phyloP scores from a whole-genome alignment of 2,797 vertebrate species.

The Tinamus major region DNA sequence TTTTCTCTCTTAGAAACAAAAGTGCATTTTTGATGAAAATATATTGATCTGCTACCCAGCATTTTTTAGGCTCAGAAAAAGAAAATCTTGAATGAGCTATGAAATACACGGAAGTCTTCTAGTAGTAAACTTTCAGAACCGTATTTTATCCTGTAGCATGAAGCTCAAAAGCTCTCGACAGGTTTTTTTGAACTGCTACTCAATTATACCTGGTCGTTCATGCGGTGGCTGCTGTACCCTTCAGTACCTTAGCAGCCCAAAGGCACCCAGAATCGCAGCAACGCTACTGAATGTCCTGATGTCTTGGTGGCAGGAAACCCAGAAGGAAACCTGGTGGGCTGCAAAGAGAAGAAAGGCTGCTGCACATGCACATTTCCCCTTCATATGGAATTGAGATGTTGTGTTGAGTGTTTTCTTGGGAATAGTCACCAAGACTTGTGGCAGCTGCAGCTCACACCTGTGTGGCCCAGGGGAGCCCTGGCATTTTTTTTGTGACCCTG shows the following conservation, averaged over 20 bases:
- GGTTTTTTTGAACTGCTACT: neutral
- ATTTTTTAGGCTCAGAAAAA: neutral
- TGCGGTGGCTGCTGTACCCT: neutral
- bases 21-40: neutral
- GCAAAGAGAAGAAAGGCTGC: neutral
- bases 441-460: neutral
- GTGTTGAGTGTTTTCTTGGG: neutral
- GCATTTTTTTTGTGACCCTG: fast-evolving
- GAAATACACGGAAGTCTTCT: neutral
- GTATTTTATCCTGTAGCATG: neutral
- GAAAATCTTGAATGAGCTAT: neutral
- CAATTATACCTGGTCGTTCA: neutral
- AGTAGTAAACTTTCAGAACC: neutral
- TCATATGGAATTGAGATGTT: neutral
- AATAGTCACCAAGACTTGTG: neutral
- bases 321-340: too few relatives aligned
- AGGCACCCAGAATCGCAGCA: neutral
- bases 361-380: neutral
- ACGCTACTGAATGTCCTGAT: neutral
- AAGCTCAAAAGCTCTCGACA: neutral
- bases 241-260: neutral
- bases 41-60: neutral
- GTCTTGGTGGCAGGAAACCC: too few relatives aligned
- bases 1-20: neutral
- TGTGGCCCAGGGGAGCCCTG: neutral